These are phyloP conservation scores for Pyrocoelia pectoralis DNA, from an alignment of 2,888 invertebrate species.

Conservation along the genomic window DNA sequence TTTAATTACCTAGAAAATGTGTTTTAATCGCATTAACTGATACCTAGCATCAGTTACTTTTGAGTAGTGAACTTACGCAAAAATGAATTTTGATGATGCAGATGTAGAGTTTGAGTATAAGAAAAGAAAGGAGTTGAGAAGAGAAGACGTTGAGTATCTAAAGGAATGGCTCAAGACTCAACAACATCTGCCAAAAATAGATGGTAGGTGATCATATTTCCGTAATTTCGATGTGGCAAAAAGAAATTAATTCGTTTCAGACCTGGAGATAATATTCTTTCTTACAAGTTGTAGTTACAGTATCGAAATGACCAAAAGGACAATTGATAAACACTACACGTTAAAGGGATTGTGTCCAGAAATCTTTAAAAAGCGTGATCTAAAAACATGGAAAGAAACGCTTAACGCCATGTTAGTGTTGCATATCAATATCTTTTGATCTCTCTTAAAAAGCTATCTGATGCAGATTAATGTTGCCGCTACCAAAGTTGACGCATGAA, in stretches of 20 bases:
- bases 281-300: conserved; percentile 12
- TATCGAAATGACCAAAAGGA: conserved; percentile 4
- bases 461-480: background rate
- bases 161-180: conserved; percentile 71
- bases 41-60: too few species aligned
- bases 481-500: background rate
- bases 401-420: background rate
- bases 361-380: background rate
- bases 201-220: too few species aligned
- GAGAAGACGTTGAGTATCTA: conserved; percentile 67
- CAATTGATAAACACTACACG: conserved; percentile 15
- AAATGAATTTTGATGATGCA: background rate
- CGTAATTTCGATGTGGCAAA: too few species aligned
- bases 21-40: too few species aligned
- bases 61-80: too few species aligned
- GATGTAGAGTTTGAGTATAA: conserved; percentile 65
- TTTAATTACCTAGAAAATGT: too few species aligned
- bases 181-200: conserved; percentile 73
- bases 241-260: conserved; percentile 5
- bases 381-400: background rate
- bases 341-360: background rate
- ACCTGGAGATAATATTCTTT: conserved; percentile 12
- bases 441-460: background rate
- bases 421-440: background rate
- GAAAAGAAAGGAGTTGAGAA: conserved; percentile 68